Base-by-base conservation (phyloP, 1,140 invertebrate genomes). In the Musca vetustissima region DNA sequence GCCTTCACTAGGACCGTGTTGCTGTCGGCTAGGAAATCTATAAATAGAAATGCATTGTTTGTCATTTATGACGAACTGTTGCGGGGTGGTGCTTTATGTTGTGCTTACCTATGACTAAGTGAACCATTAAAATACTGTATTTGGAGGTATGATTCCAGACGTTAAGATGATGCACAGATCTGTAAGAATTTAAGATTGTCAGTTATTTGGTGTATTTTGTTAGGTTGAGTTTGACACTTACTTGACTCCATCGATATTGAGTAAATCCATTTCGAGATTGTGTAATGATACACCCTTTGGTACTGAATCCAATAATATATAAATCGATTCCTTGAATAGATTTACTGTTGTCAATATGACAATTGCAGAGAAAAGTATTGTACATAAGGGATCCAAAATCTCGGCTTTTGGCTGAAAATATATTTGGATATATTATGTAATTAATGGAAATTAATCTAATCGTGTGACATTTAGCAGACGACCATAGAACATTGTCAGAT, bases 361-460 rank as follows among this genome's bases (percentile, higher is more conserved):
- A 71, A 97, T 85, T 14, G 93, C 80, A 21, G 93, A 93, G 86
- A 96, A 97, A 52, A 95, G 76, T 73, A 96, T 89, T 49, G 94
- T 96, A 85, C 94, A 96, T 72, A 96, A 88, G 11, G 94, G 94
- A 85, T 97, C 94, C 50, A 91, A 92, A 59, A 94, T 83, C 79
- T 93, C 90, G 68, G 87, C 91, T 72, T 86, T 82, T 7, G 91
- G 92, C 89, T 92, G 85, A 11, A 86, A 73, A 19, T 53, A 43
- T 43, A 43, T 8, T 9, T 28, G 3, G 28, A 28, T n/a, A n/a
- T n/a, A n/a, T n/a, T n/a, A n/a, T n/a, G n/a, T n/a, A n/a, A n/a
- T n/a, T n/a, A n/a, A n/a, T n/a, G n/a, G n/a, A n/a, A n/a, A n/a
- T n/a, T n/a, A n/a, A n/a, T n/a, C n/a, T n/a, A n/a, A n/a, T n/a